Percentiles rank a stretch among this genome's conserved stretches.
Conservation (phyloP, 2,797 vertebrate genomes). For the Nasua narica region DNA sequence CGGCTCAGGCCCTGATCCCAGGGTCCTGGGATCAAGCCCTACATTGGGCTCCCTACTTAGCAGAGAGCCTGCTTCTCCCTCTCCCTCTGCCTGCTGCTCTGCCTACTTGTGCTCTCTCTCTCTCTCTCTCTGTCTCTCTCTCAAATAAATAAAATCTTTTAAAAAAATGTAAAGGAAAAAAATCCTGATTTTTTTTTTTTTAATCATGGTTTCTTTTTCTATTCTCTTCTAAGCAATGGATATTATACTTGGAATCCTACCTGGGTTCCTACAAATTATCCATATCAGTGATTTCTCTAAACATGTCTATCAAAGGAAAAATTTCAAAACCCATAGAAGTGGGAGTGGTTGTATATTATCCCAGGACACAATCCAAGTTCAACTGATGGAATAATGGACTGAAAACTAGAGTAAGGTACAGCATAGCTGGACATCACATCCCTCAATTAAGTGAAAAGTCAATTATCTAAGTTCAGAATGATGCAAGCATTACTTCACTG, state of each 20-base stretch:
- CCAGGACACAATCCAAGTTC: not conserved
- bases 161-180: not conserved
- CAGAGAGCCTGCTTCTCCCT: too few relatives aligned
- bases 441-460: not conserved
- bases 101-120: too few relatives aligned
- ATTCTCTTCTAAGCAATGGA: not conserved
- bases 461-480: not conserved
- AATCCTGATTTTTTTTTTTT: not conserved
- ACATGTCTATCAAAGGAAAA: slow-evolving; percentile 5
- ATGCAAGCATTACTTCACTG: not conserved
- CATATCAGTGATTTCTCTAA: slow-evolving; percentile 46
- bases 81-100: too few relatives aligned
- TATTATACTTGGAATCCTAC: slow-evolving; percentile 49
- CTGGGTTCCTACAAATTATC: slow-evolving; percentile 23
- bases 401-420: not conserved
- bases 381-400: not conserved
- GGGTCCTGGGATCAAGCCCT: too few relatives aligned
- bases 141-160: too few relatives aligned
- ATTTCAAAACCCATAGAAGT: slow-evolving; percentile 25
- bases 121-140: too few relatives aligned
- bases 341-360: not conserved
- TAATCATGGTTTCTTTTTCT: not conserved
- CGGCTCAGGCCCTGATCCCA: too few relatives aligned
- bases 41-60: too few relatives aligned
- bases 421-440: not conserved